A percentile compares a stretch with the other conserved stretches of the same genome.
These are phyloP conservation scores for Triplophysa bombifrons DNA, from an alignment of 2,797 vertebrate genomes.

Conservation along the genomic window DNA sequence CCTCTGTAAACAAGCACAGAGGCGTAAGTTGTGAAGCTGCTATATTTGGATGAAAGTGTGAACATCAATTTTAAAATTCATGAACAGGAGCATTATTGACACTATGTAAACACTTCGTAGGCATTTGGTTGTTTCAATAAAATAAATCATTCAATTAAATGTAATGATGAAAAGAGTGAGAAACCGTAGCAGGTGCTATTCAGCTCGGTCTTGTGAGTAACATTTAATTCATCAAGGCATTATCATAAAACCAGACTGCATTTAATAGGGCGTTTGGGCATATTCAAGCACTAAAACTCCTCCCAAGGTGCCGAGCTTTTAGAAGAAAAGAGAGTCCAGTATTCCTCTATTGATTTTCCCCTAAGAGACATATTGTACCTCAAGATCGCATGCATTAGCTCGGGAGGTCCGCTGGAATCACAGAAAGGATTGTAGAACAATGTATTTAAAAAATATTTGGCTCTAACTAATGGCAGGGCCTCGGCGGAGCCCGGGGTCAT, in stretches of 20 bases:
- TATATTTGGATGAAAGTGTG: background rate
- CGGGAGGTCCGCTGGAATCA: conserved; percentile 53
- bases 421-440: conserved; percentile 72
- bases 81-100: background rate
- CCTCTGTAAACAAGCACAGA: conserved; percentile 27
- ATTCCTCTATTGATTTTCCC: conserved; percentile 64
- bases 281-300: conserved; percentile 48
- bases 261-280: conserved; percentile 42
- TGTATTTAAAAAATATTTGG: conserved; percentile 77
- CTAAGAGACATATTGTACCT: conserved; percentile 58
- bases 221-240: conserved; percentile 23
- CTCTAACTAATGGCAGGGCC: conserved; percentile 71
- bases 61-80: background rate
- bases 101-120: background rate
- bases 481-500: conserved; percentile 76
- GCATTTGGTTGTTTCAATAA: background rate
- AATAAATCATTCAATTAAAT: conserved; percentile 1
- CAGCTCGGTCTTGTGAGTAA: conserved; percentile 12
- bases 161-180: background rate
- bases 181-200: background rate
- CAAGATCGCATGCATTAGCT: conserved; percentile 70
- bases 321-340: conserved; percentile 37
- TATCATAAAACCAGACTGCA: conserved; percentile 25
- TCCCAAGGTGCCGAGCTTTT: conserved; percentile 41
- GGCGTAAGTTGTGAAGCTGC: conserved; percentile 10